Evolutionary conservation across 2,797 vertebrate species (phyloP), one percentile per base, ranked within the genome.

Genomic region (Clarias platycephalus): DNA sequence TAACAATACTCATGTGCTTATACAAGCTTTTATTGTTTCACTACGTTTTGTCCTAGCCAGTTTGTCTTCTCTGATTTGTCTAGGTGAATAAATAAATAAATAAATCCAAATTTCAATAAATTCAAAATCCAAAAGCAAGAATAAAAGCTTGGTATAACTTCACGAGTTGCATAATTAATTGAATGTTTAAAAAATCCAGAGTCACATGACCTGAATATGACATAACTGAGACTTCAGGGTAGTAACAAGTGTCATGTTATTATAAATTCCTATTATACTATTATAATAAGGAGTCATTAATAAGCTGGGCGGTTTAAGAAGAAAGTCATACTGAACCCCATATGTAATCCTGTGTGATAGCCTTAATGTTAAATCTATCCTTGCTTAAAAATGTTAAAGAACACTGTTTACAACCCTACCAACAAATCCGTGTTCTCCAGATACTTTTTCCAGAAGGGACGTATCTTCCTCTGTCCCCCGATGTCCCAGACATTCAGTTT

Each of bases 401-500:
- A 68, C 58, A 24, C 9, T 34, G 7, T n/a, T n/a, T 15, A 40
- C 8, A 16, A 72, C 92, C 91, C 91, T 89, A 98, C 97, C 96
- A 98, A 89, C 85, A 97, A 90, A 90, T 97, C 96, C 60, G 97
- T 97, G 89, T 96, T 96, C 88, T 96, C 95, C 90, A 98, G 92
- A 70, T 98, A 97, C 88, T 97, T 97, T 91, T 95, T 97, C 97
- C 97, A 98, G 90, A 97, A 97, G 0, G 95, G 84, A 22, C 96
- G 94, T 87, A 98, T 96, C 89, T 96, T 96, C 89, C 96, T 94
- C 89, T 97, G 96, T 82, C 96, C 96, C 75, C 96, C 97, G 0
- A 98, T 97, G 90, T 98, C 96, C 97, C 97, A 98, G 9, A 98
- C 95, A 0, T 96, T 96, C 60, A 97, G 94, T 91, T 96, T 97